phyloP scores from a whole-genome alignment of 2,797 vertebrate genomes.

The Simalia tracyae region DNA sequence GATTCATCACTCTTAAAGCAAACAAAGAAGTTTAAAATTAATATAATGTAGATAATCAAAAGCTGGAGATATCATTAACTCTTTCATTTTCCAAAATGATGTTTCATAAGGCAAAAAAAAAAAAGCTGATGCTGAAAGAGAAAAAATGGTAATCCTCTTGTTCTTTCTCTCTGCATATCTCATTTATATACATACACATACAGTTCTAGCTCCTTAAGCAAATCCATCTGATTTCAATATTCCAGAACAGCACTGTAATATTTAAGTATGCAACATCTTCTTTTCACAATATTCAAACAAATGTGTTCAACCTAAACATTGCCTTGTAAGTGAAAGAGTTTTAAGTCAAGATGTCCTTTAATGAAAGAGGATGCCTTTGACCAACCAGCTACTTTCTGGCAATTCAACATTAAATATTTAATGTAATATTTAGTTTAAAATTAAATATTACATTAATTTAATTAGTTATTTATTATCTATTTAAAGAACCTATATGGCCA shows the following conservation, averaged over 20 bases:
- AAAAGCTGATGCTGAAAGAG: background rate
- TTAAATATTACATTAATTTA: background rate
- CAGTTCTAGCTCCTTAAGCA: background rate
- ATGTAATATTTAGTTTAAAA: too few relatives aligned
- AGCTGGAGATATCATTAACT: background rate
- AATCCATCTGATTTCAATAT: background rate
- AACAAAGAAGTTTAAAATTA: constrained; percentile 16
- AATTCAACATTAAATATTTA: background rate
- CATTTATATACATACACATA: background rate
- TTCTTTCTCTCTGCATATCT: background rate
- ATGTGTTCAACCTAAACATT: background rate
- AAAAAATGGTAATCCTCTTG: background rate
- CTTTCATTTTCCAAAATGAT: background rate
- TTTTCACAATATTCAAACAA: background rate
- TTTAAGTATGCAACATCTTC: background rate
- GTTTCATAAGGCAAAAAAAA: background rate
- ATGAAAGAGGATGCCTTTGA: background rate
- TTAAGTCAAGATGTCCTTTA: background rate
- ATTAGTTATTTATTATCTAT: background rate
- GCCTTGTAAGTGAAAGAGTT: background rate
- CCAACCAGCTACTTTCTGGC: background rate
- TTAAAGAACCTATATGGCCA: background rate
- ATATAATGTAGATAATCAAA: rapidly evolving
- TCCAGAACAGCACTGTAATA: background rate
- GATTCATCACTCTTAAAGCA: constrained; percentile 75